Percentiles rank a stretch among this genome's conserved stretches.
These are phyloP conservation scores for Minunthozetes semirufus DNA, from an alignment of 2,888 invertebrate species.

Conservation along the genomic window DNA sequence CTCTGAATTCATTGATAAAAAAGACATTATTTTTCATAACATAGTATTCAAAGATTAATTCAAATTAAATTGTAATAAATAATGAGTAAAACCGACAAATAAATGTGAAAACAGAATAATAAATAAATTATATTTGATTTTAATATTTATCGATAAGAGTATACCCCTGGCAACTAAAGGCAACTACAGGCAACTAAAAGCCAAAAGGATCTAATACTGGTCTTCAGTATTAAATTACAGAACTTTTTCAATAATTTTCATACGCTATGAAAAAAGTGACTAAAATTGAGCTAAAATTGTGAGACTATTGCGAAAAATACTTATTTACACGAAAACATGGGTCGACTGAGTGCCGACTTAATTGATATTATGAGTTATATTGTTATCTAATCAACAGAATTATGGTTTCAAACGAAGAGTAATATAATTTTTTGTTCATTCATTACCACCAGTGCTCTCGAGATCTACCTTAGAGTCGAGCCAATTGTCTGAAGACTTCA, in stretches of 20 bases:
- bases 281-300: not conserved
- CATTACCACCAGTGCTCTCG: constrained; percentile 10
- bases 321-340: not conserved
- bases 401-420: not conserved
- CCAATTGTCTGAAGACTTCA: not conserved
- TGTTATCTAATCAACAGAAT: not conserved
- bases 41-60: constrained; percentile 18
- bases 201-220: not conserved
- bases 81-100: not conserved
- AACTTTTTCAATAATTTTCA: not conserved
- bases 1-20: not conserved
- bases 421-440: not conserved
- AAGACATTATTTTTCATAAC: not conserved
- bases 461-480: not conserved
- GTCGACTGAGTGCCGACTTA: not conserved
- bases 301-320: not conserved
- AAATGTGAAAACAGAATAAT: not conserved
- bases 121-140: constrained; percentile 11
- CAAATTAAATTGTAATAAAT: not conserved
- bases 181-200: not conserved
- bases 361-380: not conserved
- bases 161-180: not conserved
- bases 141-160: not conserved
- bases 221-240: not conserved
- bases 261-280: not conserved